Base-by-base conservation (phyloP, 2,888 invertebrate species). In the Acleris sparsana region DNA sequence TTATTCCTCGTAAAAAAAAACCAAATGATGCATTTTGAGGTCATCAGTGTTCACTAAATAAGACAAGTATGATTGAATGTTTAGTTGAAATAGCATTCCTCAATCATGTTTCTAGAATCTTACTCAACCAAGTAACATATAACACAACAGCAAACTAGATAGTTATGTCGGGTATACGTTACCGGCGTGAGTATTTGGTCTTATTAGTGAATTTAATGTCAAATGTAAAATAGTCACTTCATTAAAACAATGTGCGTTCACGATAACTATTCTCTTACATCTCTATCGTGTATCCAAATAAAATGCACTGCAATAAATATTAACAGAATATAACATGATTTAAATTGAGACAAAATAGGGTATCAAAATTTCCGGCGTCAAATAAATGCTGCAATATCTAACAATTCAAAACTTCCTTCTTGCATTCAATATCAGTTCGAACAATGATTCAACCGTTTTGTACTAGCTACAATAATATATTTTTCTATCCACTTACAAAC, bases 381-480 rank as follows among this genome's bases (percentile, higher is more conserved):
- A 39, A 39, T 39, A 39, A 39, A 39, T 39, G 39, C 39, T 39
- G 13, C 39, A 39, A 61, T 33, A 33, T 60, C 55, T 58, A 39
- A 64, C 53, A 59, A 55, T 56, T 52, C 9, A 22, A 53, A 62
- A 62, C 52, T 49, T 62, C 51, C n/a, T 55, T 13, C 39, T 17
- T 25, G 59, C 53, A 53, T 55, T 53, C 39, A 55, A 33, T 59
- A 39, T 46, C 22, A 18, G 5, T 49, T 44, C 64, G 18, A 64
- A 59, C 59, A 59, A 53, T 29, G 49, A 5, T 57, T 61, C 52
- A 78, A 79, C 75, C 68, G 70, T 73, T 76, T 84, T 84, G 80
- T 81, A 83, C 82, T 82, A 81, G 68, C 80, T 83, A 84, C 72
- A 73, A 78, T 82, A 81, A 78, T 80, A 75, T 79, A 75, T 73